A percentile compares a stretch with the other conserved stretches of the same genome.
These are phyloP conservation scores for Oenanthe melanoleuca DNA, from an alignment of 2,113 vertebrate species.

Conservation along the genomic window DNA sequence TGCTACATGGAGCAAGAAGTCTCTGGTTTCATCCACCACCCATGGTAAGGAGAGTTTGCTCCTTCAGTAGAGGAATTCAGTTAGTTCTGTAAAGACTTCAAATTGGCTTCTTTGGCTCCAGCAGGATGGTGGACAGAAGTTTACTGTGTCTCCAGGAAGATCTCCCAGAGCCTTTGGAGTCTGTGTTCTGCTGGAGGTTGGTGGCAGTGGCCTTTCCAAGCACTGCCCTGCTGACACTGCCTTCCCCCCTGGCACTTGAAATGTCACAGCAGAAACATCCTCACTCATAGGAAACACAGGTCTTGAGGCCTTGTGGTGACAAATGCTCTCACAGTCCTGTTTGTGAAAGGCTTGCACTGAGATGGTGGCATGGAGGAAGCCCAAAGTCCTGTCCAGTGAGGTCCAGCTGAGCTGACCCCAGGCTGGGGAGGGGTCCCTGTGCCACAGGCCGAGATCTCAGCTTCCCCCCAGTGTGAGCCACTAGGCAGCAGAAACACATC, in stretches of 20 bases:
- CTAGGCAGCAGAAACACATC: not conserved
- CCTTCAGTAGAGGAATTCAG: not conserved
- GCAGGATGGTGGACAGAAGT: not conserved
- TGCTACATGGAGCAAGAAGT: rapidly evolving
- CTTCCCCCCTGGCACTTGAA: rapidly evolving
- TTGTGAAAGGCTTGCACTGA: not conserved
- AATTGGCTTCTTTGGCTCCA: not conserved
- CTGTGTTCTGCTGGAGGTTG: not conserved
- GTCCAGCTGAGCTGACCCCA: not conserved
- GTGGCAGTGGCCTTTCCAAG: not conserved
- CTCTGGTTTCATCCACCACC: not conserved
- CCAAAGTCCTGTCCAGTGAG: not conserved
- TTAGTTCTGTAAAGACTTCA: not conserved
- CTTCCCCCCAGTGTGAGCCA: rapidly evolving
- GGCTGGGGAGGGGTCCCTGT: not conserved
- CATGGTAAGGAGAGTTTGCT: not conserved
- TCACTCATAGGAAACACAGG: not conserved
- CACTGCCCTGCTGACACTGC: not conserved
- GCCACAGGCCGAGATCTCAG: rapidly evolving
- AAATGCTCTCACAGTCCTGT: rapidly evolving
- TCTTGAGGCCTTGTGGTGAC: not conserved
- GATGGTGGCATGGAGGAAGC: not conserved
- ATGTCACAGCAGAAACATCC: not conserved
- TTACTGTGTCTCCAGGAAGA: rapidly evolving
- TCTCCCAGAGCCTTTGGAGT: not conserved